Evolutionary conservation across 2,888 invertebrate species (phyloP).

Genomic region (Ariolimax columbianus): DNA sequence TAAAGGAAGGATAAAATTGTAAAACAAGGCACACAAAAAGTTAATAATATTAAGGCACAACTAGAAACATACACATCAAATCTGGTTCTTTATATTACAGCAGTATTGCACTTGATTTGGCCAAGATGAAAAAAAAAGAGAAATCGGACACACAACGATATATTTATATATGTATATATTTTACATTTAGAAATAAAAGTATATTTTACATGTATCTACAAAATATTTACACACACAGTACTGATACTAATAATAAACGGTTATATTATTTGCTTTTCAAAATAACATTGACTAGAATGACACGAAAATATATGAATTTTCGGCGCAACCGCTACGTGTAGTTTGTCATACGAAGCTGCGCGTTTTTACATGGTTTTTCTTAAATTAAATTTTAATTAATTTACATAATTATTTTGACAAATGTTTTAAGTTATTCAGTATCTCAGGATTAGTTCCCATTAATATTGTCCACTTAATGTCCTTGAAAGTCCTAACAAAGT

Average conservation of each 20-base stretch:
- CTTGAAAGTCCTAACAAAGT: no score
- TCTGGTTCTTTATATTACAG: slow-evolving; percentile 27
- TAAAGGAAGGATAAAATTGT: not conserved
- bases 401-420: no score
- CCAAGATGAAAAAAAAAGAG: not conserved
- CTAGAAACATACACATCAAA: not conserved
- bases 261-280: not conserved
- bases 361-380: not conserved
- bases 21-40: slow-evolving; percentile 11
- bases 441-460: slow-evolving; percentile 1
- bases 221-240: not conserved
- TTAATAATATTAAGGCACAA: slow-evolving; percentile 6
- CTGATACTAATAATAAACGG: not conserved
- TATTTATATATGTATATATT: not conserved
- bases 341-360: not conserved
- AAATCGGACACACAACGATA: not conserved
- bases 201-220: slow-evolving; percentile 11
- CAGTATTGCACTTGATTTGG: slow-evolving; percentile 42
- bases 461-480: not conserved
- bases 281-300: slow-evolving; percentile 1
- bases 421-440: not conserved
- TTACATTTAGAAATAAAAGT: not conserved
- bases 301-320: not conserved
- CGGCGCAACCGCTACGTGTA: not conserved
- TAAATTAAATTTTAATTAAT: not conserved